Conservation (phyloP, 2,113 vertebrate genomes). For the Pelusios castaneus region DNA sequence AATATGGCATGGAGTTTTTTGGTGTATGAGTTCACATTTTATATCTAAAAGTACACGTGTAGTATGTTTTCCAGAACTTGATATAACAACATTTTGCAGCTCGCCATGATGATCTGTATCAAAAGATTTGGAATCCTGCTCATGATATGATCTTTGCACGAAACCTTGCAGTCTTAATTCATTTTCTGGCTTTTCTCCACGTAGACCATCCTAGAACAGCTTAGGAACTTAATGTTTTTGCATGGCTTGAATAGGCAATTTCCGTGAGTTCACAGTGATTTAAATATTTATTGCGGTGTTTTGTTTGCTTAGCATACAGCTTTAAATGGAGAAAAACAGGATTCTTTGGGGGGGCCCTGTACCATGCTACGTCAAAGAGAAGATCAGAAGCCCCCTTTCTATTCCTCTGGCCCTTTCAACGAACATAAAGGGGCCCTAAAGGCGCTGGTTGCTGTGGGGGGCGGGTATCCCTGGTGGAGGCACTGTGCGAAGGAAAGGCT, state of each 20-base stretch:
- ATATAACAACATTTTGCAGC: constrained; percentile 61
- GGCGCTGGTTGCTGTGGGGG: constrained; percentile 33
- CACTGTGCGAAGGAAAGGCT: background rate
- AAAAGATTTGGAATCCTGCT: constrained; percentile 59
- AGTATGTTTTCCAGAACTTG: constrained; percentile 63
- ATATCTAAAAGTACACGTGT: constrained; percentile 60
- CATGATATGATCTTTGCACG: constrained; percentile 48
- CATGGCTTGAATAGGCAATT: constrained; percentile 74
- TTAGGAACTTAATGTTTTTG: constrained; percentile 69
- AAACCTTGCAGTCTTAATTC: constrained; percentile 46
- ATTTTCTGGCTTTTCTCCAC: constrained; percentile 59
- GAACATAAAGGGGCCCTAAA: constrained; percentile 54
- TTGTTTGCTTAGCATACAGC: constrained; percentile 67
- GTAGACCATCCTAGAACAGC: constrained; percentile 69
- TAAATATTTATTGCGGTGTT: constrained; percentile 70
- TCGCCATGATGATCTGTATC: constrained; percentile 39
- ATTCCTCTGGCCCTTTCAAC: constrained; percentile 41
- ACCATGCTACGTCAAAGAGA: constrained; percentile 58
- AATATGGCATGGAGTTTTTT: constrained; percentile 61
- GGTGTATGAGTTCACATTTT: constrained; percentile 53
- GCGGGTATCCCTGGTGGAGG: background rate
- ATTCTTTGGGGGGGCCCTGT: constrained; percentile 55
- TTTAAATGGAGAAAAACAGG: constrained; percentile 68
- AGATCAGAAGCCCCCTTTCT: constrained; percentile 33
- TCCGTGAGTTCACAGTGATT: constrained; percentile 64